These are phyloP conservation scores for Myrmecobius fasciatus DNA, from an alignment of 2,113 vertebrate genomes.

Conservation along the genomic window DNA sequence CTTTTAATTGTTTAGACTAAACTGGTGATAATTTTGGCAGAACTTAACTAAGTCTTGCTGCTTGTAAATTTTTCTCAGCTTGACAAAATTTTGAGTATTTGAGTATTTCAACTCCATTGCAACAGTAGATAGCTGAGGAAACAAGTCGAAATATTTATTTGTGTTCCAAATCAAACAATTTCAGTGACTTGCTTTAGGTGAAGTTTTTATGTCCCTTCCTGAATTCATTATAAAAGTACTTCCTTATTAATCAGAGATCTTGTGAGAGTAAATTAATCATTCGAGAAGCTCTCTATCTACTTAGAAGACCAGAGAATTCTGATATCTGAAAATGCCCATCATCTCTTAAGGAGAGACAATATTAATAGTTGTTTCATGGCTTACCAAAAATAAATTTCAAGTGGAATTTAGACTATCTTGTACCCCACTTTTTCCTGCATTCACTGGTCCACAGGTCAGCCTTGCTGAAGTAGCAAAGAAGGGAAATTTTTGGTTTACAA, in stretches of 20 bases:
- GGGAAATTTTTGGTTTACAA: constrained; percentile 5
- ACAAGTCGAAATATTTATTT: constrained; percentile 39
- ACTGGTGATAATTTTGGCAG: neutral
- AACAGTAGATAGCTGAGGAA: neutral
- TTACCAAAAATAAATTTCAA: constrained; percentile 59
- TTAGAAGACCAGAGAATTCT: constrained; percentile 26
- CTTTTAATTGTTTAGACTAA: neutral
- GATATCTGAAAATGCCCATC: constrained; percentile 12
- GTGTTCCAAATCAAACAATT: constrained; percentile 2
- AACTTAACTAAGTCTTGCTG: neutral
- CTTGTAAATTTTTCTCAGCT: no score
- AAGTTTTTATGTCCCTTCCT: constrained; percentile 25
- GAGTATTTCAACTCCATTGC: neutral
- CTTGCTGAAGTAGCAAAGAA: neutral
- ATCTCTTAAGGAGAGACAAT: constrained; percentile 29
- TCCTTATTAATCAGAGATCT: constrained; percentile 13
- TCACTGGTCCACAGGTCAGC: neutral
- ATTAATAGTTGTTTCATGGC: constrained; percentile 48
- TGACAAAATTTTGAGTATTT: neutral
- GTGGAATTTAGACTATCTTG: constrained; percentile 34
- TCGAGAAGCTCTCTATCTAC: constrained; percentile 22
- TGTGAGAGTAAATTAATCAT: constrained; percentile 28
- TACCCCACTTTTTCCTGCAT: neutral
- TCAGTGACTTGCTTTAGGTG: constrained; percentile 16
- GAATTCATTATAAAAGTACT: constrained; percentile 42